Conservation (phyloP, 2,888 invertebrate genomes). For the Harpalus rufipes region DNA sequence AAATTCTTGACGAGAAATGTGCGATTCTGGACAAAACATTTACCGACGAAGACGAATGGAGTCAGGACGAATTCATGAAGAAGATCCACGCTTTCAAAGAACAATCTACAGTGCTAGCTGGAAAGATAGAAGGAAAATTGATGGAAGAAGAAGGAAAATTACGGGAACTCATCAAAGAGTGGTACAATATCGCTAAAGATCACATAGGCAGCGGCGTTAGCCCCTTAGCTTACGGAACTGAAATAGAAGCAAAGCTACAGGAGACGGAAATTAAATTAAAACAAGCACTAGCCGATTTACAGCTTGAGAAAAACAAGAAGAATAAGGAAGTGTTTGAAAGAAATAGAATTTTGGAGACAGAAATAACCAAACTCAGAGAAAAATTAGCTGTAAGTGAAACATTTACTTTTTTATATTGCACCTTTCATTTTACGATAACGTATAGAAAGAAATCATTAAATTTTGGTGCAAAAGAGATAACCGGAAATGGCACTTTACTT, state of each 20-base stretch:
- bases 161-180: slow-evolving; percentile 40
- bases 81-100: slow-evolving; percentile 56
- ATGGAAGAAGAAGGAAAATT: slow-evolving; percentile 54
- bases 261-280: slow-evolving; percentile 55
- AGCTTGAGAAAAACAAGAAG: slow-evolving; percentile 57
- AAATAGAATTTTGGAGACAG: slow-evolving; percentile 33
- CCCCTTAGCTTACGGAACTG: background rate
- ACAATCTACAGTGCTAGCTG: slow-evolving; percentile 11
- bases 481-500: too few species aligned
- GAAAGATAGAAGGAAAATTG: slow-evolving; percentile 31
- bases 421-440: too few species aligned
- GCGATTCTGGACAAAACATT: slow-evolving; percentile 54
- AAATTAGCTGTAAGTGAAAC: slow-evolving; percentile 28
- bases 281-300: slow-evolving; percentile 44
- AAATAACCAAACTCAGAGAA: slow-evolving; percentile 50
- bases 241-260: slow-evolving; percentile 55
- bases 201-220: background rate
- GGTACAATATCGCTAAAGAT: slow-evolving; percentile 12
- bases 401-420: too few species aligned
- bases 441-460: too few species aligned
- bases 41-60: slow-evolving; percentile 60
- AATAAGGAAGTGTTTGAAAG: slow-evolving; percentile 48
- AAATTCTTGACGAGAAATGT: slow-evolving; percentile 53
- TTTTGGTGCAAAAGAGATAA: too few species aligned
- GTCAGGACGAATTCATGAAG: slow-evolving; percentile 47